These are phyloP conservation scores for Leucania comma DNA, from an alignment of 2,888 invertebrate species.

Conservation along the genomic window DNA sequence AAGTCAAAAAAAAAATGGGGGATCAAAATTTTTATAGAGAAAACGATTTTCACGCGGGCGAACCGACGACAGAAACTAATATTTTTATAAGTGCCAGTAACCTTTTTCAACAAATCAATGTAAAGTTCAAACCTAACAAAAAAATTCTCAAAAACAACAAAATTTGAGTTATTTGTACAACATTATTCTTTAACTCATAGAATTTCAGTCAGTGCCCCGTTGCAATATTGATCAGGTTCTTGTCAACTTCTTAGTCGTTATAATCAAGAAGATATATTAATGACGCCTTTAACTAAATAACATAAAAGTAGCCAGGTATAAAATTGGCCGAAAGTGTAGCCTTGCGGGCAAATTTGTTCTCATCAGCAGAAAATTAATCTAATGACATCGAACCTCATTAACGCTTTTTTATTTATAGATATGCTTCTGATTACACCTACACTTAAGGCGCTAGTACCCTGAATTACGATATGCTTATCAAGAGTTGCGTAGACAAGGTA, in stretches of 20 bases:
- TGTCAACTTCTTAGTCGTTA: neutral
- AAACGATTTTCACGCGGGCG: too few relatives aligned
- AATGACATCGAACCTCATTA: neutral
- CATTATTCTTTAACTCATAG: too few relatives aligned
- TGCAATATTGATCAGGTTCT: neutral
- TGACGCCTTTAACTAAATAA: neutral
- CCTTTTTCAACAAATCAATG: neutral
- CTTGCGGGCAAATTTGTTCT: neutral
- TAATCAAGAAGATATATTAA: neutral
- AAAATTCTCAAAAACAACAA: too few relatives aligned
- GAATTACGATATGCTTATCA: too few relatives aligned
- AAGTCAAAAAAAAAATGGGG: too few relatives aligned
- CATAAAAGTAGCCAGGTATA: conserved; percentile 8
- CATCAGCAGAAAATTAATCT: conserved; percentile 1
- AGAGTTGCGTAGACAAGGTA: neutral
- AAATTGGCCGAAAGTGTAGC: neutral
- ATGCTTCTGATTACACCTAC: neutral
- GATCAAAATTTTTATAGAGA: too few relatives aligned
- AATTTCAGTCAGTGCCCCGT: neutral
- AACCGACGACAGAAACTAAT: neutral
- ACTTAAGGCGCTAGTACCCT: neutral
- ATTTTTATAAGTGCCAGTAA: neutral
- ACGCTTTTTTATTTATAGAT: neutral
- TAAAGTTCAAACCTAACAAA: neutral
- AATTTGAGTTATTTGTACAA: neutral